Evolutionary conservation across 2,797 vertebrate species (phyloP).

Genomic region (Capromys pilorides): DNA sequence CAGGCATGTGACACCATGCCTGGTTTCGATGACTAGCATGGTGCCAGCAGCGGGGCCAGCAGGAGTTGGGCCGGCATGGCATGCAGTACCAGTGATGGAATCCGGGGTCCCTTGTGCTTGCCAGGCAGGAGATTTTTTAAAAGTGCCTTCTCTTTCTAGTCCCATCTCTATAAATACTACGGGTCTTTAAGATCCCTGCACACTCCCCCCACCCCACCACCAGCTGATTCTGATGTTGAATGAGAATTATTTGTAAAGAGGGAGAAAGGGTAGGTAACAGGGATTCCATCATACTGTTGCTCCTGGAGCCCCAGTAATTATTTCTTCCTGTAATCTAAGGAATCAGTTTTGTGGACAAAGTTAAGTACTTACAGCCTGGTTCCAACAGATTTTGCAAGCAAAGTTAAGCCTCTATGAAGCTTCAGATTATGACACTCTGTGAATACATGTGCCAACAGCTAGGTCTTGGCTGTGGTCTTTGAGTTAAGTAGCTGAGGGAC

Average conservation of each 20-base stretch:
- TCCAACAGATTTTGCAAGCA: conserved; percentile 23
- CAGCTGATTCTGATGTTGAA: conserved; percentile 24
- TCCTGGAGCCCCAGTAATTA: conserved; percentile 44
- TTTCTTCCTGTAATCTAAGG: not conserved
- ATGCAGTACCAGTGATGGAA: no score
- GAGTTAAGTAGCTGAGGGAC: not conserved
- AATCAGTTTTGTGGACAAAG: not conserved
- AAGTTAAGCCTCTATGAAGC: conserved; percentile 30
- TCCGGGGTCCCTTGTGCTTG: no score
- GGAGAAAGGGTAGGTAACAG: not conserved
- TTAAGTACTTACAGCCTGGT: not conserved
- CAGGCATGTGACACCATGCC: no score
- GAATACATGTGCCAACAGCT: conserved; percentile 32
- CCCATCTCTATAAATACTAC: conserved; percentile 8
- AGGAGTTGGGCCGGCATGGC: no score
- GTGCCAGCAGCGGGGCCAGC: no score
- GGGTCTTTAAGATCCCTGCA: not conserved
- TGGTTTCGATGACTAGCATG: no score
- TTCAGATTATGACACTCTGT: not conserved
- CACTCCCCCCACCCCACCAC: no score
- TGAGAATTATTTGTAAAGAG: not conserved
- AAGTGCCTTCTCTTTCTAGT: not conserved
- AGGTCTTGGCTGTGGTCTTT: not conserved
- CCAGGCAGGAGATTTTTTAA: not conserved
- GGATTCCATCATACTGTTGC: conserved; percentile 8